Evolutionary conservation across 1,140 invertebrate genomes (phyloP).

Genomic region (Spodoptera frugiperda): DNA sequence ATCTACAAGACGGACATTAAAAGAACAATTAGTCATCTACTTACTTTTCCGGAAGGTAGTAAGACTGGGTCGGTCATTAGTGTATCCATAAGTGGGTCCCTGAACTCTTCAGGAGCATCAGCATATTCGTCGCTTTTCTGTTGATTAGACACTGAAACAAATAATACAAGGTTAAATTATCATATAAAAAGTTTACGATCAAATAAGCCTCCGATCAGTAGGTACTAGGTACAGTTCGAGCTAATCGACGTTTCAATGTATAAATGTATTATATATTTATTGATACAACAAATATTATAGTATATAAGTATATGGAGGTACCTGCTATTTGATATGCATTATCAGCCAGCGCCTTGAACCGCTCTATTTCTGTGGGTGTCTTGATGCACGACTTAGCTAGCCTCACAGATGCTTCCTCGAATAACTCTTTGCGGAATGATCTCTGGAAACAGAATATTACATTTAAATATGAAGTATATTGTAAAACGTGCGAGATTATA

Average conservation of each 20-base stretch:
- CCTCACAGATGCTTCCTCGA: slow-evolving; percentile 94
- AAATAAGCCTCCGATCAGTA: no score
- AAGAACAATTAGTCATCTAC: no score
- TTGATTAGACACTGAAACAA: slow-evolving; percentile 91
- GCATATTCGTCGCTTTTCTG: slow-evolving; percentile 96
- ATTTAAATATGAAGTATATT: background rate
- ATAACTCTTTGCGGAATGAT: slow-evolving; percentile 96
- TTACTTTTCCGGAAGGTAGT: slow-evolving; percentile 94
- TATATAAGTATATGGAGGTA: no score
- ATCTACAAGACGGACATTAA: no score
- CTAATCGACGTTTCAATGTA: no score
- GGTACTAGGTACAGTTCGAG: no score
- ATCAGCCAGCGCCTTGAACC: slow-evolving; percentile 92
- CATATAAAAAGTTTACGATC: no score
- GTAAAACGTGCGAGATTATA: background rate
- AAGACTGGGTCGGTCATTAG: slow-evolving; percentile 98
- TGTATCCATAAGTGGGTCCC: slow-evolving; percentile 98
- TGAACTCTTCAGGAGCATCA: slow-evolving; percentile 98
- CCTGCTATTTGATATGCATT: slow-evolving; percentile 92
- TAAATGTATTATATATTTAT: no score
- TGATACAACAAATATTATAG: no score
- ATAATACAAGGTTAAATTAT: background rate
- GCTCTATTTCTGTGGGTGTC: slow-evolving; percentile 92
- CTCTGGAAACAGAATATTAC: slow-evolving; percentile 87
- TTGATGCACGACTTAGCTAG: slow-evolving; percentile 94